phyloP scores from a whole-genome alignment of 2,113 vertebrate species.

The Leptodactylus fuscus region DNA sequence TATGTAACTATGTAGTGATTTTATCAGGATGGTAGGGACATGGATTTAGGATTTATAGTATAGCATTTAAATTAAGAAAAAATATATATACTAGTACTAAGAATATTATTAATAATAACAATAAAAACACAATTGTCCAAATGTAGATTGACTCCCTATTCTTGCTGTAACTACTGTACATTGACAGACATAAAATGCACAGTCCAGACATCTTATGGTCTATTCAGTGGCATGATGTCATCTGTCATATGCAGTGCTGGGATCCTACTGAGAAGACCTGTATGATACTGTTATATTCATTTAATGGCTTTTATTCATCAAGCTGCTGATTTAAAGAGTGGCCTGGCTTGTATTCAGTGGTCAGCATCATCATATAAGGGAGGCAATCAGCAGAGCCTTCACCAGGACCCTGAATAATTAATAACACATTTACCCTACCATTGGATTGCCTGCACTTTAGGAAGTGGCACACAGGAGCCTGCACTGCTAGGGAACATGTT shows the following conservation, averaged over 20 bases:
- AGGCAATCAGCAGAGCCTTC: neutral
- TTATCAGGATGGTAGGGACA: neutral
- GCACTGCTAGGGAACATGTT: neutral
- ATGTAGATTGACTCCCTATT: too few relatives aligned
- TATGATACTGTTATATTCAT: conserved; percentile 21
- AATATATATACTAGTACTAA: neutral
- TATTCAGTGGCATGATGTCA: conserved; percentile 24
- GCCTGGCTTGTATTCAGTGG: neutral
- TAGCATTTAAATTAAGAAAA: too few relatives aligned
- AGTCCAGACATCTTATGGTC: conserved; percentile 22
- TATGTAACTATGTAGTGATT: too few relatives aligned
- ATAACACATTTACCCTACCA: neutral
- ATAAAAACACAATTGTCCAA: too few relatives aligned
- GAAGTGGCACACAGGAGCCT: neutral
- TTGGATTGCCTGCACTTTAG: neutral
- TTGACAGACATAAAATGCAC: conserved; percentile 6
- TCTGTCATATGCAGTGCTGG: neutral
- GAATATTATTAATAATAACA: neutral
- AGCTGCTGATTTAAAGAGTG: conserved; percentile 23
- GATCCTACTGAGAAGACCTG: conserved; percentile 14
- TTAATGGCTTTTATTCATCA: conserved; percentile 20
- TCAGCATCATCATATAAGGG: neutral
- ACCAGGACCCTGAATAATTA: neutral
- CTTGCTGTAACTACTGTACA: too few relatives aligned
- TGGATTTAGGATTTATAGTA: neutral